A percentile compares a stretch with the other conserved stretches of the same genome.
Conservation (phyloP, 2,797 vertebrate species). For the Nothura maculosa region DNA sequence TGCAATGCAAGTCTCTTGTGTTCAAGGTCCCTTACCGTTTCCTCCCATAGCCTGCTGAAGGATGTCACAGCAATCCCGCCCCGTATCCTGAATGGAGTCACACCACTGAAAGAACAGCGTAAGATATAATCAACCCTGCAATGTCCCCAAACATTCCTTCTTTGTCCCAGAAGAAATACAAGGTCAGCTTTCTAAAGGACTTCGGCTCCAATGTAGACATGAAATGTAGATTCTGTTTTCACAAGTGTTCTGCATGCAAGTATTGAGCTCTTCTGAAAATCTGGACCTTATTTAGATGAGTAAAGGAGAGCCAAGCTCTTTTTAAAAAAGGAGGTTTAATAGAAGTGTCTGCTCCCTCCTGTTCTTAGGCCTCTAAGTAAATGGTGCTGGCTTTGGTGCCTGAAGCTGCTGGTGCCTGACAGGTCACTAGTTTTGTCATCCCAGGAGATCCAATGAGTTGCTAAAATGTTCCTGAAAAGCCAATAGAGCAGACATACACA, state of each 20-base stretch:
- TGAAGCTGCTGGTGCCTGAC: conserved; percentile 44
- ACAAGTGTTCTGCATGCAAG: conserved; percentile 69
- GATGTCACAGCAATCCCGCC: rapidly evolving
- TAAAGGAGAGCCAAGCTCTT: conserved; percentile 65
- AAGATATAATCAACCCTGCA: conserved; percentile 7
- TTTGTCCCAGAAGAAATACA: conserved; percentile 56
- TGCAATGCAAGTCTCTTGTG: rapidly evolving
- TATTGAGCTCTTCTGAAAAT: conserved; percentile 65
- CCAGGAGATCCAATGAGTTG: neutral
- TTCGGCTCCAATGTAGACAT: conserved; percentile 23
- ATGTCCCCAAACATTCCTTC: neutral
- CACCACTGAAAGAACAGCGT: neutral
- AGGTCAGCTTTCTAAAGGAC: conserved; percentile 21
- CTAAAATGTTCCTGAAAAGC: neutral
- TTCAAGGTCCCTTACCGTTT: neutral
- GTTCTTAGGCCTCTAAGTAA: conserved; percentile 66
- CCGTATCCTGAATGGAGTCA: neutral
- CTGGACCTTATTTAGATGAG: conserved; percentile 66
- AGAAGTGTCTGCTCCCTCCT: conserved; percentile 70
- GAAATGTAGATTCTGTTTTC: conserved; percentile 68
- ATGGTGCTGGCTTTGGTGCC: conserved; percentile 54
- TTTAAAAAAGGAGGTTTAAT: conserved; percentile 53
- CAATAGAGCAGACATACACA: neutral
- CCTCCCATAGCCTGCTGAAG: neutral
- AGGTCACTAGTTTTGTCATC: conserved; percentile 50